A percentile compares a stretch with the other conserved stretches of the same genome.
These are phyloP conservation scores for Patiria pectinifera DNA, from an alignment of 53 echinoderm and acorn worm species.

Conservation along the genomic window DNA sequence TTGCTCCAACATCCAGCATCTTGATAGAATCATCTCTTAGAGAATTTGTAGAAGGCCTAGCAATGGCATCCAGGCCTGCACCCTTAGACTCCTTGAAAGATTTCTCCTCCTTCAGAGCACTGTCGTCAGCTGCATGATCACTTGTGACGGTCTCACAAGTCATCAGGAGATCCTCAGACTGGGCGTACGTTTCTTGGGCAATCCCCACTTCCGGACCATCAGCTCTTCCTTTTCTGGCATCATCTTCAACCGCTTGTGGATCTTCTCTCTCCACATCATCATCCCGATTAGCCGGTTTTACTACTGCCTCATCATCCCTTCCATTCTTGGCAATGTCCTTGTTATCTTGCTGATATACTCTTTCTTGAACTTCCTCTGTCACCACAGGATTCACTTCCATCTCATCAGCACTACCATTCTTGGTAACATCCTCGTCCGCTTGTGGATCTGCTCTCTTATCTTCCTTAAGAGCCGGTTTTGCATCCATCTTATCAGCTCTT, in stretches of 20 bases:
- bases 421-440: neutral
- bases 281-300: neutral
- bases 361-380: neutral
- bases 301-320: neutral
- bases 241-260: neutral
- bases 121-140: conserved; percentile 1
- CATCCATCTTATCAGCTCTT: neutral
- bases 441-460: neutral
- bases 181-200: neutral
- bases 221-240: neutral
- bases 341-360: neutral
- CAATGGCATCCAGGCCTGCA: conserved; percentile 3
- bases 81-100: neutral
- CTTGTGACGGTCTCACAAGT: conserved; percentile 26
- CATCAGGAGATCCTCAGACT: conserved; percentile 26
- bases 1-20: neutral
- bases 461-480: neutral
- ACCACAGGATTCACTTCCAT: neutral
- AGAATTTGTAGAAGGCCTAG: neutral
- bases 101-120: conserved; percentile 4
- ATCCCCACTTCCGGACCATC: neutral
- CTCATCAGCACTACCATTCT: neutral
- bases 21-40: neutral
- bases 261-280: neutral
- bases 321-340: neutral